Base-by-base conservation (phyloP, 2,797 vertebrate species). In the Heterohyrax brucei region DNA sequence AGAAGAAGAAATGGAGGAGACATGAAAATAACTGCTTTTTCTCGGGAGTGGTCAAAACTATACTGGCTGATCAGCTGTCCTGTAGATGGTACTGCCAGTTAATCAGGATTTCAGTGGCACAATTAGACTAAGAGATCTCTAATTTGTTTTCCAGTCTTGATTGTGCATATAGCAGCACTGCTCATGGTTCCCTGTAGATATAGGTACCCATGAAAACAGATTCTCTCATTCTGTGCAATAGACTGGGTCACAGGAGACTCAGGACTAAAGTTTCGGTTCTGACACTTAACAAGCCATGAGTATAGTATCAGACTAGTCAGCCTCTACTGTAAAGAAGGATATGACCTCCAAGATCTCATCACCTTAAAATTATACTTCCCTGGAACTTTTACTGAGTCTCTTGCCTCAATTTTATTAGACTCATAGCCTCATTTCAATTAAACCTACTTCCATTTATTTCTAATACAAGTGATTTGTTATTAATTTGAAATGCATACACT, bases 391-490 rank as follows among this genome's bases (percentile, higher is more conserved):
- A 33, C 10, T 26, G 18, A 62, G 3, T 66, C n/a, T 76, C 50
- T 59, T 66, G n/a, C 24, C 77, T 82, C 22, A 72, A 48, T 94
- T 78, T 66, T 61, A 7, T 77, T 50, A 76, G 44, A 44, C 16
- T 30, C 28, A 33, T 12, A 18, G 21, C 33, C 16, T 86, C 14
- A 44, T 77, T 82, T 86, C 48, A 46, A 21, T 73, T 62, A 76
- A 83, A 70, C 6, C 14, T 75, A n/a, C 91, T 73, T 18, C 75
- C 22, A 86, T 89, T 82, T 62, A 78, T 79, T 94, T 94, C 44
- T 68, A 28, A 44, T n/a, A 44, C 22, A 95, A 62, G 33, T 7
- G 48, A 59, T 53, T 72, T 6, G 22, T 86, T 62, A 82, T 79
- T 59, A 84, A 66, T 90, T 80, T 84, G 80, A 73, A 78, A 94